Conservation (phyloP, 2,113 vertebrate species). For the Pelusios castaneus region DNA sequence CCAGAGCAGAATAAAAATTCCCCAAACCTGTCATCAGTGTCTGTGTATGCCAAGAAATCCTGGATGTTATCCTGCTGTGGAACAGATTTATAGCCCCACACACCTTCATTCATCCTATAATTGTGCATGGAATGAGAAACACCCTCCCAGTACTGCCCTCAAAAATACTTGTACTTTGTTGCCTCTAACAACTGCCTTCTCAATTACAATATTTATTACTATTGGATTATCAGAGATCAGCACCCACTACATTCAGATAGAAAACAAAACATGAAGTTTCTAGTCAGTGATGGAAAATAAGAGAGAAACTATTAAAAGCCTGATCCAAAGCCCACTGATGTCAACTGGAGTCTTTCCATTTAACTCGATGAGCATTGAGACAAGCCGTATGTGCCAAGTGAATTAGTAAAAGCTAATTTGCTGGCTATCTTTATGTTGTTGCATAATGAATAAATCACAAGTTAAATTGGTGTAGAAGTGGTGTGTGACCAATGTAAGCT, state of each 20-base stretch:
- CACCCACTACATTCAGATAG: constrained; percentile 11
- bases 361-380: neutral
- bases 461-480: neutral
- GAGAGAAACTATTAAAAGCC: neutral
- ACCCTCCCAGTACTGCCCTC: neutral
- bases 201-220: constrained; percentile 30
- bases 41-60: constrained; percentile 48
- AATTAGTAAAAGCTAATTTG: neutral
- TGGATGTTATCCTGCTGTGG: constrained; percentile 41
- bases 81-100: constrained; percentile 30
- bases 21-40: constrained; percentile 46
- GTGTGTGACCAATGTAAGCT: neutral
- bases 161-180: constrained; percentile 60
- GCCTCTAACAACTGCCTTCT: constrained; percentile 32
- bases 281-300: neutral
- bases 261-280: neutral
- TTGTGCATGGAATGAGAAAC: constrained; percentile 50
- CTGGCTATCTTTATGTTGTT: neutral
- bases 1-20: constrained; percentile 55
- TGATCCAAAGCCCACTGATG: neutral
- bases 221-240: constrained; percentile 4
- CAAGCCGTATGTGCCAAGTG: neutral
- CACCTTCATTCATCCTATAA: constrained; percentile 56
- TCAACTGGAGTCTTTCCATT: neutral
- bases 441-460: neutral